A percentile compares a stretch with the other conserved stretches of the same genome.
Conservation (phyloP, 2,797 vertebrate species). For the Pangasius krempfi region DNA sequence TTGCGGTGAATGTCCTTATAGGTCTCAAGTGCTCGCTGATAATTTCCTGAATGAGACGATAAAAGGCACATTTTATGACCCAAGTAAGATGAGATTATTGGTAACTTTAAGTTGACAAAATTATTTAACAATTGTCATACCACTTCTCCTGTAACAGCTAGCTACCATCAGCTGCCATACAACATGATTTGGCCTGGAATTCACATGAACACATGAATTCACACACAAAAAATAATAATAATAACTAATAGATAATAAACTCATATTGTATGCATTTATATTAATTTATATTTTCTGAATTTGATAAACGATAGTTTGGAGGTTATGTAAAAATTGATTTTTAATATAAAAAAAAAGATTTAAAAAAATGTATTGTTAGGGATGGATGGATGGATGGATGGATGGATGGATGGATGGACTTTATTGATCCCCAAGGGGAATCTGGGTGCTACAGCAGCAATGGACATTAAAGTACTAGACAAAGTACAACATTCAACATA, state of each 20-base stretch:
- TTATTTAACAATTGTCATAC: constrained; percentile 69
- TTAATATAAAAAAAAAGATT: neutral
- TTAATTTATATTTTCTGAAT: neutral
- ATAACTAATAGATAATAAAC: neutral
- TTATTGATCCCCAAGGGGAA: neutral
- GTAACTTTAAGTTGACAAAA: neutral
- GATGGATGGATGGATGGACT: neutral
- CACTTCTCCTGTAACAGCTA: constrained; percentile 94
- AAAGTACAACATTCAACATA: neutral
- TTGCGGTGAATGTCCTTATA: constrained; percentile 92
- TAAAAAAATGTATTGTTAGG: neutral
- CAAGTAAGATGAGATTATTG: neutral
- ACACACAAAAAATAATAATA: neutral
- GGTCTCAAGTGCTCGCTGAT: constrained; percentile 92
- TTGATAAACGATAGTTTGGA: neutral
- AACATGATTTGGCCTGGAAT: constrained; percentile 85
- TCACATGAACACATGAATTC: constrained; percentile 27
- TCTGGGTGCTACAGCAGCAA: neutral
- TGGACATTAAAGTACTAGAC: neutral
- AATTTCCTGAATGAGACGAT: constrained; percentile 83
- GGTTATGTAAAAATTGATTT: neutral
- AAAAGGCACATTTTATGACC: neutral
- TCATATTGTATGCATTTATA: neutral
- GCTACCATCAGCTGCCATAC: constrained; percentile 97
- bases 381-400: neutral